phyloP scores from a whole-genome alignment of 2,797 vertebrate species.

The Enteromius unitaeniatus region DNA sequence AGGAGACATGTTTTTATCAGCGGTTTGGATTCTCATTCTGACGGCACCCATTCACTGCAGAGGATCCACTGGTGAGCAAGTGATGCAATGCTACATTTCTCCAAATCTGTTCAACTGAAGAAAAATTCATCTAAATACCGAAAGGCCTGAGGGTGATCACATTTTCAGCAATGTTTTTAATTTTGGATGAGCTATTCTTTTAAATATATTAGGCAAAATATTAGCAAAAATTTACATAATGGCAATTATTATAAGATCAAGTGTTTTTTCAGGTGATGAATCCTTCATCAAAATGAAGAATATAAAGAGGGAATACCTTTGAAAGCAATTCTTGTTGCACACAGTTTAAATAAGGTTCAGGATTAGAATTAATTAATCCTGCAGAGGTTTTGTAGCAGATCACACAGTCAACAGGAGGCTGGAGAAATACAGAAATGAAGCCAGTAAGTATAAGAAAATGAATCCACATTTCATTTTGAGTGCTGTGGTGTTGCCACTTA shows the following conservation, averaged over 20 bases:
- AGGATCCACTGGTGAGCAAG: background rate
- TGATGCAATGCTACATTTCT: background rate
- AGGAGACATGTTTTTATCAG: too few species aligned
- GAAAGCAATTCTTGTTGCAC: background rate
- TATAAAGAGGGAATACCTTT: slow-evolving; percentile 1
- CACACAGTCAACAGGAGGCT: slow-evolving; percentile 11
- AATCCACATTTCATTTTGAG: background rate
- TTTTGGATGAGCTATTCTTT: too few species aligned
- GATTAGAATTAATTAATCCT: background rate
- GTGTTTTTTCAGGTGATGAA: too few species aligned
- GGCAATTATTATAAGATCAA: too few species aligned
- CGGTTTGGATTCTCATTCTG: too few species aligned
- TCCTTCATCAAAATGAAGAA: too few species aligned
- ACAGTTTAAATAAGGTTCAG: slow-evolving; percentile 17
- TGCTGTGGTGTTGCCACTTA: too few species aligned
- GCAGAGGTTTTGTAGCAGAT: slow-evolving; percentile 17
- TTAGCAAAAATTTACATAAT: too few species aligned
- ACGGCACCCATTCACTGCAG: background rate
- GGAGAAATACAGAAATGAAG: background rate
- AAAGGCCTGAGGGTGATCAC: too few species aligned
- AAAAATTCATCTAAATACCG: background rate
- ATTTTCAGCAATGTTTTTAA: too few species aligned
- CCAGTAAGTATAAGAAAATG: background rate
- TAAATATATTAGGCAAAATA: too few species aligned
- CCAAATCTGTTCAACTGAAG: background rate